Conservation (phyloP, 2,797 vertebrate genomes). For the Gallinago solitaria region DNA sequence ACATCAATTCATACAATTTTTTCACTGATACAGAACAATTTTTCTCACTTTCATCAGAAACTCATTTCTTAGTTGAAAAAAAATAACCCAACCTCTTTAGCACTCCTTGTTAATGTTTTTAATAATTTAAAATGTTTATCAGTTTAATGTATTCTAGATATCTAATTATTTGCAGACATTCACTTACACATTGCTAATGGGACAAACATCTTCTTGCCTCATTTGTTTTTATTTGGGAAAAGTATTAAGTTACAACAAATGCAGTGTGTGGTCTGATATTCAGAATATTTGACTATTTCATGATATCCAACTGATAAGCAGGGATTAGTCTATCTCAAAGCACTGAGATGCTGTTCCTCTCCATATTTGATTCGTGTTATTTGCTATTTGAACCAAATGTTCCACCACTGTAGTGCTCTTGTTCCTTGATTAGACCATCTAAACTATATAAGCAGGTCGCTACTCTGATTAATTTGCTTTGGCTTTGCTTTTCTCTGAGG, state of each 20-base stretch:
- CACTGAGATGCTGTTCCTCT: background rate
- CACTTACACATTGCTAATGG: conserved; percentile 22
- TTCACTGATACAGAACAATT: background rate
- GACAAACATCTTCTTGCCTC: background rate
- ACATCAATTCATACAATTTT: background rate
- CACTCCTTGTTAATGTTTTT: conserved; percentile 2
- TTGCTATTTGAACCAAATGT: background rate
- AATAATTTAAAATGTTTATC: conserved; percentile 55
- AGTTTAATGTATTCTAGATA: conserved; percentile 21
- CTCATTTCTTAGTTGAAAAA: background rate
- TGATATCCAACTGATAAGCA: background rate
- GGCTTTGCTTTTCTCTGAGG: background rate
- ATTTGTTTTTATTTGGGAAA: conserved; percentile 15
- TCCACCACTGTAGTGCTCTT: background rate
- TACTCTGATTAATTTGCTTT: conserved; percentile 10
- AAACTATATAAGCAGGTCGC: background rate
- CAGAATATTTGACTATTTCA: background rate
- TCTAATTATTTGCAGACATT: conserved; percentile 21
- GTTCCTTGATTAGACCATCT: background rate
- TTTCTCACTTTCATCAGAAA: background rate
- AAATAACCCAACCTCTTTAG: background rate
- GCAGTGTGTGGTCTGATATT: background rate
- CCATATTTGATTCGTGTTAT: background rate
- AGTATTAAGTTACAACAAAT: background rate
- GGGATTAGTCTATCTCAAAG: background rate